phyloP scores from a whole-genome alignment of 2,888 invertebrate genomes.

The Eupithecia insigniata region DNA sequence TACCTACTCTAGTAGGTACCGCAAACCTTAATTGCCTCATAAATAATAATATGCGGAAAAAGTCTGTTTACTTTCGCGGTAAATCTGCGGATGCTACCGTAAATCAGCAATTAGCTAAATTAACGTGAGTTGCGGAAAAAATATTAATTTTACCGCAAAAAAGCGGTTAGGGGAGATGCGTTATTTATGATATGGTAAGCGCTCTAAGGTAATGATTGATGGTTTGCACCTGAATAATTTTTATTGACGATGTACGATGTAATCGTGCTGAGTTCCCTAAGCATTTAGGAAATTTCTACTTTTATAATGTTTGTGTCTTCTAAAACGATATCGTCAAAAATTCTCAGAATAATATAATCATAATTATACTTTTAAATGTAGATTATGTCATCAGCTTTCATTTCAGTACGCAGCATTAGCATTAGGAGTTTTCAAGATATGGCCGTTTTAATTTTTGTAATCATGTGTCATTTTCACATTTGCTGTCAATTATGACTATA shows the following conservation, averaged over 20 bases:
- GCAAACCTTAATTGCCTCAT: constrained; percentile 3
- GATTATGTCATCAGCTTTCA: no score
- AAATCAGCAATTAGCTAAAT: constrained; percentile 44
- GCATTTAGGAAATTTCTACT: no score
- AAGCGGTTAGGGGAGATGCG: background rate
- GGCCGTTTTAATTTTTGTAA: no score
- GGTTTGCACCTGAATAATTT: background rate
- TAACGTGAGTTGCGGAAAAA: constrained; percentile 33
- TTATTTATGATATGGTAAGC: background rate
- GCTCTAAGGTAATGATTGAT: background rate
- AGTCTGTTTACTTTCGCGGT: constrained; percentile 17
- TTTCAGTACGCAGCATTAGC: no score
- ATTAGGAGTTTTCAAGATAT: no score
- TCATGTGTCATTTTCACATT: no score
- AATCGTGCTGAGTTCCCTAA: no score
- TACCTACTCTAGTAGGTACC: background rate
- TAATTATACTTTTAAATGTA: no score
- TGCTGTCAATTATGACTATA: no score
- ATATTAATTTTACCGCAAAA: constrained; percentile 30
- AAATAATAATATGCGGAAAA: constrained; percentile 17
- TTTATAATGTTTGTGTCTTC: no score
- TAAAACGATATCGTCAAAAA: no score
- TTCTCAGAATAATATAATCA: no score
- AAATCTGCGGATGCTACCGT: constrained; percentile 31
- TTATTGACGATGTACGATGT: background rate